Evolutionary conservation across 92 coral and sea anemone species (phyloP).

Genomic region (Scolanthus callimorphus): DNA sequence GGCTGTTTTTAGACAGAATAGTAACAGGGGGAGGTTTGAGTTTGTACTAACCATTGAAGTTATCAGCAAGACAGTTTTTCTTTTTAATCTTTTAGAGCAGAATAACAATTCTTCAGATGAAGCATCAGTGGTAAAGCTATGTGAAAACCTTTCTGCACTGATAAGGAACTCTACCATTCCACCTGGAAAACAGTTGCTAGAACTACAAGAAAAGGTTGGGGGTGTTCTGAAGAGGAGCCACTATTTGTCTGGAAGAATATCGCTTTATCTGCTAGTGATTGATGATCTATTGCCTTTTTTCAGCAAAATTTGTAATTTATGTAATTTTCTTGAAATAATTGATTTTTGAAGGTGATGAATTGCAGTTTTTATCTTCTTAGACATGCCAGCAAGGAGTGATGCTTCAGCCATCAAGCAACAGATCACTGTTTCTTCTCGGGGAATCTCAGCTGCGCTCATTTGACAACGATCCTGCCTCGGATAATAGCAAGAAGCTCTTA

Average conservation of each 20-base stretch:
- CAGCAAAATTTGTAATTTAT: too few relatives aligned
- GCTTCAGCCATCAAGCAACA: constrained; percentile 83
- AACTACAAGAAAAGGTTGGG: constrained; percentile 93
- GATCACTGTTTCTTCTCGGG: constrained; percentile 84
- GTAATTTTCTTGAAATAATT: too few relatives aligned
- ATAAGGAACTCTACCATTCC: constrained; percentile 78
- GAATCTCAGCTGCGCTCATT: constrained; percentile 84
- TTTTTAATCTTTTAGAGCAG: too few relatives aligned
- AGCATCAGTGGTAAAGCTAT: constrained; percentile 33
- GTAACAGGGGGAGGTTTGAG: too few relatives aligned
- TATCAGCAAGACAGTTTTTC: too few relatives aligned
- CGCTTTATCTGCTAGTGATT: too few relatives aligned
- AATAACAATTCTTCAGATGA: constrained; percentile 8
- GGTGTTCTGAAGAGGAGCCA: too few relatives aligned
- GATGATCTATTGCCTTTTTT: too few relatives aligned
- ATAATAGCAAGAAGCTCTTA: constrained; percentile 37
- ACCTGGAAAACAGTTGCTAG: constrained; percentile 77
- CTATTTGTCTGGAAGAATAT: too few relatives aligned
- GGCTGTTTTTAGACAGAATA: too few relatives aligned
- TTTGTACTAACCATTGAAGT: too few relatives aligned
- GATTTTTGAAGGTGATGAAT: too few relatives aligned
- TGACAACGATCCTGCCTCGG: constrained; percentile 70
- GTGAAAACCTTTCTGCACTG: constrained; percentile 85
- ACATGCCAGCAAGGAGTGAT: constrained; percentile 91
- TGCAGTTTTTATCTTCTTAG: constrained; percentile 31